Evolutionary conservation across 1,140 invertebrate genomes (phyloP).

Genomic region (Panagrolaimus sp.): DNA sequence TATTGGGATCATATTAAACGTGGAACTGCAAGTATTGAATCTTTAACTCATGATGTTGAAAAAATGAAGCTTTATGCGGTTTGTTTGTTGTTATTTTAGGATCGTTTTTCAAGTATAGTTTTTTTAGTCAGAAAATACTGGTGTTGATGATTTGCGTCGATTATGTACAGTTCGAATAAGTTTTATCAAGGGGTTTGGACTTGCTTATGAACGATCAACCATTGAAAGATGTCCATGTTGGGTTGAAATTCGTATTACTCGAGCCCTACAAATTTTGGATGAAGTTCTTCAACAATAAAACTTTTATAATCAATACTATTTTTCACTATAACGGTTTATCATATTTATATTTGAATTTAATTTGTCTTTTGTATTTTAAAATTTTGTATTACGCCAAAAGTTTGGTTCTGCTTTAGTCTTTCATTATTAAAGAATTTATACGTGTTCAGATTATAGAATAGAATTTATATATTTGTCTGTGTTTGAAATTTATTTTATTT

Average conservation of each 20-base stretch:
- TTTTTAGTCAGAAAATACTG: neutral
- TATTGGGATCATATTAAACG: slow-evolving; percentile 6
- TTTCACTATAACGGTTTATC: no score
- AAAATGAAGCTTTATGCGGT: slow-evolving; percentile 5
- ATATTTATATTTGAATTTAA: no score
- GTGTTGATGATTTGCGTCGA: slow-evolving; percentile 9
- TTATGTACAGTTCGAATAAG: slow-evolving; percentile 9
- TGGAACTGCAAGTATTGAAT: neutral
- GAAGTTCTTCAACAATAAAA: slow-evolving; percentile 3
- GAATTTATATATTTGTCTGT: no score
- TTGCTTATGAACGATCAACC: neutral
- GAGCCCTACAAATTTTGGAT: neutral
- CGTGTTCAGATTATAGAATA: no score
- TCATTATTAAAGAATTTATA: no score
- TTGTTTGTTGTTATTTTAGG: neutral
- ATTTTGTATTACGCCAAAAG: no score
- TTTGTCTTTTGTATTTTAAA: no score
- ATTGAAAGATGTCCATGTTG: neutral
- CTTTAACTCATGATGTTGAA: neutral
- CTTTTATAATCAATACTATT: no score
- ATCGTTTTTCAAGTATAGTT: neutral
- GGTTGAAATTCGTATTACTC: slow-evolving; percentile 6
- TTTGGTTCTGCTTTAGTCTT: no score
- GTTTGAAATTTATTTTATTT: no score
- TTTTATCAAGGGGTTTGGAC: neutral